phyloP scores from a whole-genome alignment of 1,140 invertebrate species.

The Apocrypta bakeri region DNA sequence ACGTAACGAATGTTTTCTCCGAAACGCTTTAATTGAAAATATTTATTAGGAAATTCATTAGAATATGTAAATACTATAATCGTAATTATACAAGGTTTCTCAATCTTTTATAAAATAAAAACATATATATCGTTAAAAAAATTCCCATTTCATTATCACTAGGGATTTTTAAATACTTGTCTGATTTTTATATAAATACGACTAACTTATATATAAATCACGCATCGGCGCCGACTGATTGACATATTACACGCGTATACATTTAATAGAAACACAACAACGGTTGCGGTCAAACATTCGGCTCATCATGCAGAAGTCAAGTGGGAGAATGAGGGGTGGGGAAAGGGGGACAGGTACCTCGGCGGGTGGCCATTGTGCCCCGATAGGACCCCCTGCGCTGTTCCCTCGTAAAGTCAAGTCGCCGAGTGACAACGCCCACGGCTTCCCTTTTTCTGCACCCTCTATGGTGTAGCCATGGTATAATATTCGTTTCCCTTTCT shows the following conservation, averaged over 20 bases:
- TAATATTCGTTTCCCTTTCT: background rate
- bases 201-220: background rate
- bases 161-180: too few species aligned
- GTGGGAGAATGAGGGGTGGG: constrained; percentile 48
- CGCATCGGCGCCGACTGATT: background rate
- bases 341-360: constrained; percentile 58
- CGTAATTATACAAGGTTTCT: too few species aligned
- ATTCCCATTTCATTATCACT: too few species aligned
- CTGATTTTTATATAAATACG: too few species aligned
- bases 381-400: constrained; percentile 62
- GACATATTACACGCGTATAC: background rate
- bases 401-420: constrained; percentile 71
- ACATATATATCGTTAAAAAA: too few species aligned
- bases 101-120: too few species aligned
- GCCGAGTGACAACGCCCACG: constrained; percentile 66
- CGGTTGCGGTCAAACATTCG: constrained; percentile 5
- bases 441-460: background rate
- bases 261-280: constrained; percentile 21
- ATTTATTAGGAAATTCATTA: background rate
- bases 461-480: background rate
- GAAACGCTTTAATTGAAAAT: background rate
- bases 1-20: background rate
- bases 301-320: constrained; percentile 63
- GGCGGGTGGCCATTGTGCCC: constrained; percentile 69
- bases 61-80: background rate